phyloP scores from a whole-genome alignment of 2,113 vertebrate genomes.

The Limnothrissa miodon region DNA sequence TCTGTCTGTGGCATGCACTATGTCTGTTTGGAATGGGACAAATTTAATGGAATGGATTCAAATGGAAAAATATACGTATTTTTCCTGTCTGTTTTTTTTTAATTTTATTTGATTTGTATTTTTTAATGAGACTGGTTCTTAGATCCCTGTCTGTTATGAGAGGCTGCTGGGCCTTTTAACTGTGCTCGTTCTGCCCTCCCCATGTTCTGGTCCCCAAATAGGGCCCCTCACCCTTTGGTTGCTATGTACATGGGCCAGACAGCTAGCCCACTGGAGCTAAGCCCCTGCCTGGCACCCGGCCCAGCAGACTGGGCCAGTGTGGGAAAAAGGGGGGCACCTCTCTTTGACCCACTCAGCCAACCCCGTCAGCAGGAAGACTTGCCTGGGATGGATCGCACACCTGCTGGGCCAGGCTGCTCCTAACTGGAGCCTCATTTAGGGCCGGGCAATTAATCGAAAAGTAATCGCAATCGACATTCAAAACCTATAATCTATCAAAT shows the following conservation, averaged over 20 bases:
- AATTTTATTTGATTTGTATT: too few species aligned
- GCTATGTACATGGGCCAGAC: constrained; percentile 26
- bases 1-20: background rate
- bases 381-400: background rate
- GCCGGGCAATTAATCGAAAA: too few species aligned
- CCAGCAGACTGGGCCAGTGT: constrained; percentile 22
- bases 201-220: background rate
- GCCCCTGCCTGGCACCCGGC: constrained; percentile 23
- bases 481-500: too few species aligned
- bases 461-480: too few species aligned
- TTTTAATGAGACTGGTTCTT: background rate
- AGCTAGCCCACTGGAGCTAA: constrained; percentile 25
- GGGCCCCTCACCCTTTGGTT: constrained; percentile 17
- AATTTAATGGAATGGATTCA: too few species aligned
- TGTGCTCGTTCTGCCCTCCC: background rate
- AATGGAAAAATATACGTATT: background rate
- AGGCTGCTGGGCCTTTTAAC: background rate
- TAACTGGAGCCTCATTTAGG: background rate
- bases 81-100: background rate
- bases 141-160: background rate
- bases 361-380: background rate
- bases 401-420: background rate
- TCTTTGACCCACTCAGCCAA: background rate
- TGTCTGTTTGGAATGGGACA: background rate
- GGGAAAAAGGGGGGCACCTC: constrained; percentile 20